Evolutionary conservation across 2,888 invertebrate species (phyloP).

Genomic region (Melanchra persicariae): DNA sequence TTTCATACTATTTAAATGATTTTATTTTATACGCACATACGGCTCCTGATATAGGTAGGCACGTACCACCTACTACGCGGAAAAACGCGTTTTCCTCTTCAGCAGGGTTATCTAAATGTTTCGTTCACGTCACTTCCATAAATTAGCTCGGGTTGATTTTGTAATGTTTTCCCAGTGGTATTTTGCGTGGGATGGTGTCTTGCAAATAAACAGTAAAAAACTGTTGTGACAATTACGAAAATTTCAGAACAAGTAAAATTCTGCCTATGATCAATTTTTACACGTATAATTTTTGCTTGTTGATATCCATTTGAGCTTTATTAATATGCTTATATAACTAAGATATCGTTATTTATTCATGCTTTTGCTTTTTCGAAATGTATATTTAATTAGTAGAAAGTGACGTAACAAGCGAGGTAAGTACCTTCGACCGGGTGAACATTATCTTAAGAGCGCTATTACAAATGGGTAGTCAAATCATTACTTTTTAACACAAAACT

Average conservation of each 20-base stretch:
- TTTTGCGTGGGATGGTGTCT: too few species aligned
- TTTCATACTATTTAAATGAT: too few species aligned
- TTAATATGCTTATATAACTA: neutral
- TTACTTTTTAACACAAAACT: too few species aligned
- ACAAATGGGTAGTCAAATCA: too few species aligned
- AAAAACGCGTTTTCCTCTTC: neutral
- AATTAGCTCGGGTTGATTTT: neutral
- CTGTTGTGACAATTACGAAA: neutral
- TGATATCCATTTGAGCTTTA: too few species aligned
- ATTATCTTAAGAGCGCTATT: too few species aligned
- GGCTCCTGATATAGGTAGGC: neutral
- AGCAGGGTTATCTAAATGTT: neutral
- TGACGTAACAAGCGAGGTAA: neutral
- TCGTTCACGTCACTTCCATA: neutral
- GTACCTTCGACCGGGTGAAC: too few species aligned
- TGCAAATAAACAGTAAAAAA: neutral
- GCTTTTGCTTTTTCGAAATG: neutral
- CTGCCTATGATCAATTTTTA: neutral
- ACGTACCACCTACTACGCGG: too few species aligned
- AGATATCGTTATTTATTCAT: neutral
- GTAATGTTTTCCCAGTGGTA: neutral
- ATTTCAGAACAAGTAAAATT: neutral
- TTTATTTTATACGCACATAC: neutral
- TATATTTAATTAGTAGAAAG: neutral
- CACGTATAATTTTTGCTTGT: too few species aligned